Conservation (phyloP, 2,113 vertebrate genomes). For the Tichodroma muraria region DNA sequence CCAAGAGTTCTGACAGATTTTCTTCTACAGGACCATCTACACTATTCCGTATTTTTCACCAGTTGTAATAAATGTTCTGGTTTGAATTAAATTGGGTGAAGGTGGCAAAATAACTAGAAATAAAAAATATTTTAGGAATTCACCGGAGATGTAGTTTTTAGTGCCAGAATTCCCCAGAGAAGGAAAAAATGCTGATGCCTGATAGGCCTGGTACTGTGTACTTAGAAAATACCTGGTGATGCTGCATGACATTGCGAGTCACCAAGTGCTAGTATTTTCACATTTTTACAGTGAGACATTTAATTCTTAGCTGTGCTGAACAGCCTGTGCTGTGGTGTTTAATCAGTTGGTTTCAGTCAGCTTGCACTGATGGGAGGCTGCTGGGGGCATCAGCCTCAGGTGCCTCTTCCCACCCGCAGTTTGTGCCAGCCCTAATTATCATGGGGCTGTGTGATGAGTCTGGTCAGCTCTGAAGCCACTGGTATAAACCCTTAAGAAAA, state of each 20-base stretch:
- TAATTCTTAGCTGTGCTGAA: neutral
- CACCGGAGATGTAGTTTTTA: neutral
- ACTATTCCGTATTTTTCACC: neutral
- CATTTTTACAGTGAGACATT: neutral
- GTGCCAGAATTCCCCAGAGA: neutral
- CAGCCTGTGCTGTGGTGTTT: neutral
- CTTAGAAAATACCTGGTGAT: neutral
- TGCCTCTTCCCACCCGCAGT: neutral
- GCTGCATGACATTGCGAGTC: neutral
- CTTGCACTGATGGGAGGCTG: neutral
- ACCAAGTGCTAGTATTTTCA: neutral
- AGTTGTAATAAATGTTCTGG: neutral
- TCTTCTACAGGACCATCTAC: neutral
- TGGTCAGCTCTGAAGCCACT: neutral
- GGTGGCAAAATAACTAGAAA: neutral
- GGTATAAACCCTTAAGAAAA: neutral
- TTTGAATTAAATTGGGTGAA: neutral
- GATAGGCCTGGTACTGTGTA: neutral
- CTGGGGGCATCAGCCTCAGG: neutral
- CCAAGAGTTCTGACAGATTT: neutral
- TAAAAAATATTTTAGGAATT: neutral
- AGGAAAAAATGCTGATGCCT: neutral
- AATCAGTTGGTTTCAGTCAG: neutral
- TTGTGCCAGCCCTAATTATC: neutral
- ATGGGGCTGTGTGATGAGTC: fast-evolving